Base-by-base conservation (phyloP, 2,113 vertebrate genomes). In the Crotalus viridis region DNA sequence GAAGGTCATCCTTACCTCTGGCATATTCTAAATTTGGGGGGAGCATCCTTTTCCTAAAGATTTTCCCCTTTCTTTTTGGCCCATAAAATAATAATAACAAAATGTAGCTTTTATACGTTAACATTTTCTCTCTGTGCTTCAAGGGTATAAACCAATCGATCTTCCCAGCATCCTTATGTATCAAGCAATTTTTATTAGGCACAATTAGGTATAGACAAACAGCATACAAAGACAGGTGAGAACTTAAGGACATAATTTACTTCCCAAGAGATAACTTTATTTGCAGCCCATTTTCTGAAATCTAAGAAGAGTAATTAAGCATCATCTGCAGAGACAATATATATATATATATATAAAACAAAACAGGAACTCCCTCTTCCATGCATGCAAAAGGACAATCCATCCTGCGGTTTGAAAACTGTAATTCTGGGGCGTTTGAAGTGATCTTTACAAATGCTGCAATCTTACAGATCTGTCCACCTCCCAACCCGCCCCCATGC, bases 71-170 rank as follows among this genome's bases (percentile, higher is more conserved):
- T 5, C 91, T 90, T 93, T 57, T 89, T 48, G 26, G 64, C 64
- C n/a, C 15, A 55, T 92, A 52, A 52, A 92, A 90, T 59, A 94
- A 96, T 95, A 96, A 94, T 87, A 95, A 24, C 91, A 96, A 94
- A 92, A 91, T 43, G 90, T 94, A 90, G 56, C 94, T 93, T 95
- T 94, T 95, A 56, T 92, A 93, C 74, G 57, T 88, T 39, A 87
- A 69, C 21, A 87, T 56, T 93, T 28, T 89, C 95, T 0, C 56
- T 43, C 43, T 54, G 86, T 64, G 86, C 93, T 94, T 94, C 92
- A 54, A 88, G 61, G 90, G 90, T 96, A 96, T 94, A 94, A 92
- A 89, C 93, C 91, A 81, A 96, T 96, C 94, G 93, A 92, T 95
- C 87, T 52, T 95, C 69, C 85, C 43, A 93, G 43, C 51, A n/a